Evolutionary conservation across 2,113 vertebrate genomes (phyloP).

Genomic region (Crotophaga sulcirostris): DNA sequence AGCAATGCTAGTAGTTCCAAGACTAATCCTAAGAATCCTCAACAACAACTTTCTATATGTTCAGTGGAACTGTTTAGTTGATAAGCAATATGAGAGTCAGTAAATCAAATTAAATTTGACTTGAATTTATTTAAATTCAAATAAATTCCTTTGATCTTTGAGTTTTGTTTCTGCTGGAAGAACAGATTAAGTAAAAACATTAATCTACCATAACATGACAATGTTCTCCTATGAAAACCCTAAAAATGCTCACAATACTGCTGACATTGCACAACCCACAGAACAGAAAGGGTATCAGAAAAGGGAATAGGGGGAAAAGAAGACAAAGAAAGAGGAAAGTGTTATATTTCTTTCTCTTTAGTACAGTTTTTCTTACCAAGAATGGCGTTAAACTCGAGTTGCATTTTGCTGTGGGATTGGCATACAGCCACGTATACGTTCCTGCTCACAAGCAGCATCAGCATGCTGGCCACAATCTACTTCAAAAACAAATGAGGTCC

Average conservation of each 20-base stretch:
- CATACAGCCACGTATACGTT: background rate
- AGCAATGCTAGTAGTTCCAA: background rate
- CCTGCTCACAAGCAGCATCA: background rate
- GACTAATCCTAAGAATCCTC: background rate
- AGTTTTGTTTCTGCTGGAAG: background rate
- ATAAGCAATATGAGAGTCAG: background rate
- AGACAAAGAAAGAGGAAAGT: background rate
- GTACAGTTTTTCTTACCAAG: background rate
- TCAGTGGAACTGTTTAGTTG: background rate
- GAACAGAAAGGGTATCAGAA: background rate
- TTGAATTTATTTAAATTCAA: background rate
- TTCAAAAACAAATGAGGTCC: conserved; percentile 18
- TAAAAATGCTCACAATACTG: background rate
- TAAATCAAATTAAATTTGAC: background rate
- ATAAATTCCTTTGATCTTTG: background rate
- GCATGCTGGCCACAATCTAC: background rate
- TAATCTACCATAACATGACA: background rate
- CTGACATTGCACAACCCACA: background rate
- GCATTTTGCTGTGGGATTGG: background rate
- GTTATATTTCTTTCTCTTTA: background rate
- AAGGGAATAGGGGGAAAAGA: background rate
- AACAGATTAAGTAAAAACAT: background rate
- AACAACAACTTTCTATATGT: background rate
- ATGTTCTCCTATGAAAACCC: background rate
- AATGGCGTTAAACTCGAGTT: background rate